Evolutionary conservation across 2,797 vertebrate species (phyloP), one percentile per base, ranked within the genome.

Genomic region (Sebastes cheni): DNA sequence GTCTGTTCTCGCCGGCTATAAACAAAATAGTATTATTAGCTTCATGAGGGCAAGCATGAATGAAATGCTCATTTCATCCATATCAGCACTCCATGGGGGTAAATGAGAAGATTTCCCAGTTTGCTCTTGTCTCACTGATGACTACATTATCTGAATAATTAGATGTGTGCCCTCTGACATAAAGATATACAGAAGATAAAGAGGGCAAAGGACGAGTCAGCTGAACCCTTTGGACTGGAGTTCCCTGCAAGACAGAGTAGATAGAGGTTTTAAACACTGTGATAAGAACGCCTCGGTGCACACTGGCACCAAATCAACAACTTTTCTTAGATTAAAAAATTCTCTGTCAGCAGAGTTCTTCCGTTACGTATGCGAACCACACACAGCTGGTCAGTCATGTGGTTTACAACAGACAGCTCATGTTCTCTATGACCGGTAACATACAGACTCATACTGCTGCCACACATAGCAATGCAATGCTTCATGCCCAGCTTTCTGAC

Each of bases 161-260:
- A 81, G 74, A 85, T 36, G 23, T 32, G 54, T 73, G 42, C 39
- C 66, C 52, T 77, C 71, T 65, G 65, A 68, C 18, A 20, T 30
- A 7, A 67, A 89, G 70, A 39, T 46, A 32, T 10, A 12, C 4
- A 1, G 23, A 8, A 72, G 80, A 90, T 90, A 91, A 85, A 83
- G 66, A 83, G 90, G 84, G 73, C 91, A 91, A 91, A 93, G 90
- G 72, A 60, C 76, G 32, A 80, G 54, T 73, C 9, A 81, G 59
- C 32, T 34, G 18, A 75, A 79, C 20, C 25, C 32, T 75, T 52
- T 88, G 85, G 86, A 78, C 86, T 30, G n/a, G 36, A 68, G n/a
- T 42, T 23, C 6, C 60, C 70, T 55, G 85, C 25, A 70, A 71
- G 58, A 29, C 13, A 70, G 76, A 67, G 72, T 2, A 88, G 86